Evolutionary conservation across 1,140 invertebrate genomes (phyloP).

Genomic region (Hyphantria cunea): DNA sequence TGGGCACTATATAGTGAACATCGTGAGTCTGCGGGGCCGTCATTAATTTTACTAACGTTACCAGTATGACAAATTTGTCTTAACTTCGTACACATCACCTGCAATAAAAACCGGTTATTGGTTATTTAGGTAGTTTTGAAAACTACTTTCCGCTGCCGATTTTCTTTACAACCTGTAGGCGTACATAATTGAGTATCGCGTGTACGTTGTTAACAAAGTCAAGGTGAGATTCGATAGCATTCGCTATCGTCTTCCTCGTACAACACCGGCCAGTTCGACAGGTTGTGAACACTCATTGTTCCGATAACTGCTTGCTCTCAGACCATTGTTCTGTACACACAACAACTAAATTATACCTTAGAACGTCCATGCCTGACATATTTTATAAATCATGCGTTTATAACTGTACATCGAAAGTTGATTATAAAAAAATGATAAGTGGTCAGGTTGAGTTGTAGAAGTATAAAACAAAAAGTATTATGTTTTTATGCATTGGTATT

Average conservation of each 20-base stretch:
- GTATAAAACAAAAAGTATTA: too few species aligned
- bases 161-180: neutral
- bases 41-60: neutral
- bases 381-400: neutral
- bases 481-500: too few species aligned
- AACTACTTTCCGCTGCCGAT: neutral
- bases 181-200: neutral
- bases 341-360: conserved; percentile 19
- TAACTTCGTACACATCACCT: neutral
- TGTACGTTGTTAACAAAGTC: neutral
- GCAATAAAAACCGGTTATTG: neutral
- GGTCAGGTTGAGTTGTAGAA: too few species aligned
- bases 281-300: conserved; percentile 15
- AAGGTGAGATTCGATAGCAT: neutral
- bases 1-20: too few species aligned
- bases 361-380: neutral
- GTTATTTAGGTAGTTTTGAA: neutral
- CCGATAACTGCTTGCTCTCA: conserved; percentile 16
- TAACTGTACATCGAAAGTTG: neutral
- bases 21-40: too few species aligned
- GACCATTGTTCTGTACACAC: conserved; percentile 1
- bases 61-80: neutral
- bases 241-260: conserved; percentile 6
- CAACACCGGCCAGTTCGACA: conserved; percentile 6
- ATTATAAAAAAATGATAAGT: neutral